Evolutionary conservation across 2,113 vertebrate species (phyloP).

Genomic region (Morone saxatilis): DNA sequence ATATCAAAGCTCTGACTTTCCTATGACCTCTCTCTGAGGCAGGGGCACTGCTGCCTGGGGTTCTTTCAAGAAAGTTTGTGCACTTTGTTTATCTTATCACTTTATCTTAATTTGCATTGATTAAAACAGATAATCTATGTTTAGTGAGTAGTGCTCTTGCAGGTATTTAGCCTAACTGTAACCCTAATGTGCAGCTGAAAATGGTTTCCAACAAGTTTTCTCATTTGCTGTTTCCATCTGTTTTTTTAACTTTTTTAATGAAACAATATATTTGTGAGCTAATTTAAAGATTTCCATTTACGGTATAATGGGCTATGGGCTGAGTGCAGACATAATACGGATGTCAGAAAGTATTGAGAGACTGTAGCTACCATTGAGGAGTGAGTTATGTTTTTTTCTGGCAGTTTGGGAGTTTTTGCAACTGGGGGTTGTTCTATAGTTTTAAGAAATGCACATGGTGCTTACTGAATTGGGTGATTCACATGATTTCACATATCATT

Average conservation of each 20-base stretch:
- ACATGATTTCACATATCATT: neutral
- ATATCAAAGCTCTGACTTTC: conserved; percentile 61
- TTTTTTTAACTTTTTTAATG: too few relatives aligned
- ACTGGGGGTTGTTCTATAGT: neutral
- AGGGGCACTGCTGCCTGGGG: neutral
- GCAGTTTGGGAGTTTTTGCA: neutral
- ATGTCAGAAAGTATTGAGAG: neutral
- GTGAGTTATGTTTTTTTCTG: neutral
- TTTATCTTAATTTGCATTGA: neutral
- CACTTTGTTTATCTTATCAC: neutral
- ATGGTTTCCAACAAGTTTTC: neutral
- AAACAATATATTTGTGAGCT: too few relatives aligned
- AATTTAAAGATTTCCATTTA: neutral
- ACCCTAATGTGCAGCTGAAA: neutral
- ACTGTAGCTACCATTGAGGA: neutral
- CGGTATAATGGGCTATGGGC: neutral
- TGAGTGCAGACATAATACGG: neutral
- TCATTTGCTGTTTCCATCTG: neutral
- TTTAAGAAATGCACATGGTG: neutral
- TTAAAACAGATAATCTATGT: neutral
- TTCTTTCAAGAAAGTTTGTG: conserved; percentile 12
- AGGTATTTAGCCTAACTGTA: neutral
- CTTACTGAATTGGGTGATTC: neutral
- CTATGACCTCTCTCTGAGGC: conserved; percentile 42
- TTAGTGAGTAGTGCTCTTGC: neutral